Base-by-base conservation (phyloP, 2,797 vertebrate genomes). In the Geotrypetes seraphini region DNA sequence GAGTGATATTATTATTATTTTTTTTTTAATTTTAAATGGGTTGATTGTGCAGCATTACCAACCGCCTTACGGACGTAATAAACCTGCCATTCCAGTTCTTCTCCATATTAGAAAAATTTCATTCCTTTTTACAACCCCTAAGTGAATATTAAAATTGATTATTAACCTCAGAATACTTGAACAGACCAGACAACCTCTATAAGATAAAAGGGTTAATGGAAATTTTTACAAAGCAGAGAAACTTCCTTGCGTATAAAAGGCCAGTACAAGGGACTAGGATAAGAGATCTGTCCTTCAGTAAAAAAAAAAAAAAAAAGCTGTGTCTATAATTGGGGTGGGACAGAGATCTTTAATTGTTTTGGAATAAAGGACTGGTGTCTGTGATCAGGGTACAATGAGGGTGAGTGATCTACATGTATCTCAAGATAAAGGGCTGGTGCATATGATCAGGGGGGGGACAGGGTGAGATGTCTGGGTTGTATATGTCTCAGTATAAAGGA, bases 21-120 rank as follows among this genome's bases (percentile, higher is more conserved):
- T 39, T 41, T 16, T 42, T 33, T 34, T 31, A 27, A 37, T 43
- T 32, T 25, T 67, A 81, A 79, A 78, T 28, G 49, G 63, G 75
- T 78, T 71, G 75, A 81, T 81, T 75, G 79, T 83, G 71, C 60
- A 27, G 73, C 79, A n/a, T 78, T 81, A 76, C 68, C 68, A 66
- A 16, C 57, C 68, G 78, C 70, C 79, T 79, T 79, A 64, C 60
- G 53, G 39, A 73, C 66, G 70, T 74, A 76, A 78, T 83, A 84
- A 85, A 83, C 69, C 75, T 79, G 78, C 72, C 72, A 81, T 79
- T 85, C 82, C 79, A 62, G 29, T 53, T 41, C 52, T 28, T 48
- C 56, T 66, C 75, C 73, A 62, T 54, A 71, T 59, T 64, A 61
- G 54, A 60, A 63, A 69, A 56, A 60, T 71, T 67, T 73, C 59